Evolutionary conservation across 2,797 vertebrate species (phyloP).

Genomic region (Tadarida brasiliensis): DNA sequence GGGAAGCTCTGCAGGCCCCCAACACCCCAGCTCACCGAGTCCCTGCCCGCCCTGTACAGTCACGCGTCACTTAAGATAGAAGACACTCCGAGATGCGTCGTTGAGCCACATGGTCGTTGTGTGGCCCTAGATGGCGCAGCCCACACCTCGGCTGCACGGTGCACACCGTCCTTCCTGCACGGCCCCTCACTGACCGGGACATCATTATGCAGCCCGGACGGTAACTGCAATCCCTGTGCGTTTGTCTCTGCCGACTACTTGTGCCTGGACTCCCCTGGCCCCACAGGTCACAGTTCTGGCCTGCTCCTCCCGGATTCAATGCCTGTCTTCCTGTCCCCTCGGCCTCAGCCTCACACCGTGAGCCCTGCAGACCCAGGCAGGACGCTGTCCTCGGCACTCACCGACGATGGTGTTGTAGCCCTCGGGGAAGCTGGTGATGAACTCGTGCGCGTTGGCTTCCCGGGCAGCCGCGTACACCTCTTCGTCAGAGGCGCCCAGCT

Average conservation of each 20-base stretch:
- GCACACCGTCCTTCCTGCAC: accelerated
- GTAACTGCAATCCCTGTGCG: not conserved
- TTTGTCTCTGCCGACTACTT: not conserved
- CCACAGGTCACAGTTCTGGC: accelerated
- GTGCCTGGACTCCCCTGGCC: not conserved
- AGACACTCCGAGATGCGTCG: not conserved
- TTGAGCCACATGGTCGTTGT: not conserved
- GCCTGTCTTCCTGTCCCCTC: accelerated
- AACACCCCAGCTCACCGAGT: accelerated
- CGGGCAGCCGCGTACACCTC: slow-evolving; percentile 93
- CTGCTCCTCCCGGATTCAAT: not conserved
- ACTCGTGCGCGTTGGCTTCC: slow-evolving; percentile 94
- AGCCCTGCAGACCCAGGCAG: not conserved
- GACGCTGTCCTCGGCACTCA: slow-evolving; percentile 79
- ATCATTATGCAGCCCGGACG: accelerated
- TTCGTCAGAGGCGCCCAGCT: slow-evolving; percentile 91
- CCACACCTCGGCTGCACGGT: not conserved
- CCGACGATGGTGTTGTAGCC: slow-evolving; percentile 95
- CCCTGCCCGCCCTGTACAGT: not conserved
- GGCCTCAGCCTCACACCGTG: accelerated
- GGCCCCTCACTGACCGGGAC: accelerated
- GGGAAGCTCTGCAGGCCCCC: not conserved
- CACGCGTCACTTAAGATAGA: not conserved
- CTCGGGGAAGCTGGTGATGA: slow-evolving; percentile 94
- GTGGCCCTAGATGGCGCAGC: not conserved